A percentile compares a stretch with the other conserved stretches of the same genome.
phyloP scores from a whole-genome alignment of 2,888 invertebrate genomes.

The Diaphora mendica region DNA sequence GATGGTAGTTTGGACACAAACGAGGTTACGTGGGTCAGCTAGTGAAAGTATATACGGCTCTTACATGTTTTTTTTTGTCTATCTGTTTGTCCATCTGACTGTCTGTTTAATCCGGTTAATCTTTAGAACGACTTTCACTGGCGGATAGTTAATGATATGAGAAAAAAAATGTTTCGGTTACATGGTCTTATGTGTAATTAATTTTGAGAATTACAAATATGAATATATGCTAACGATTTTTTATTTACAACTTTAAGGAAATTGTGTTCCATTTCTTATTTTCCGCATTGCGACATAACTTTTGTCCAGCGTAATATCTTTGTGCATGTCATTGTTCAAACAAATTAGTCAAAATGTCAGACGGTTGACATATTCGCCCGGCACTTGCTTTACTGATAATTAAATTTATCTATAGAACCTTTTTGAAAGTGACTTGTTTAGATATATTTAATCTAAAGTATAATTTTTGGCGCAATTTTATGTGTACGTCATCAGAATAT shows the following conservation, averaged over 20 bases:
- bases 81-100: too few species aligned
- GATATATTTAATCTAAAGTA: not conserved
- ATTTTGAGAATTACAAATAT: too few species aligned
- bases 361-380: constrained; percentile 10
- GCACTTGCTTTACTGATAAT: constrained; percentile 9
- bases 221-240: not conserved
- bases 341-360: constrained; percentile 19
- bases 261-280: not conserved
- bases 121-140: too few species aligned
- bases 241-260: not conserved
- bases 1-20: too few species aligned
- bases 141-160: too few species aligned
- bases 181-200: too few species aligned
- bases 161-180: too few species aligned
- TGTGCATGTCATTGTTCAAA: constrained; percentile 14
- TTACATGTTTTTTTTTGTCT: too few species aligned
- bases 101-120: too few species aligned
- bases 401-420: not conserved
- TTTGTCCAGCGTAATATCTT: not conserved
- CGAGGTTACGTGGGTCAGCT: too few species aligned
- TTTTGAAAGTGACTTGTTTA: not conserved
- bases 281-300: constrained; percentile 11
- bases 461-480: not conserved
- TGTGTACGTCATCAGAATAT: not conserved
- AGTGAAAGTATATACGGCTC: too few species aligned